Conservation (phyloP, 53 echinoderm and acorn worm genomes). For the Henricia sp. region DNA sequence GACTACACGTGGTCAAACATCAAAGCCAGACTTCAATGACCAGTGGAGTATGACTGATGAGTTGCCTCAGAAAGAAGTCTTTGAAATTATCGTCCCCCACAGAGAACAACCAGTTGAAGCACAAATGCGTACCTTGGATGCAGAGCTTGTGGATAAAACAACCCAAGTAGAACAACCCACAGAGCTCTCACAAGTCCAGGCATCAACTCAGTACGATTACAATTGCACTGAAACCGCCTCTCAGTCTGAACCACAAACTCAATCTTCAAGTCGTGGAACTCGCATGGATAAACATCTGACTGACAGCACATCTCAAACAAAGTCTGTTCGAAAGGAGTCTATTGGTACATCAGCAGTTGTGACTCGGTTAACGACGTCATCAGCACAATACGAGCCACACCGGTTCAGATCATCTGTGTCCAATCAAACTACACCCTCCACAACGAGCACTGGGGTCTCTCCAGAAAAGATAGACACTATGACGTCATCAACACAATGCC, state of each 20-base stretch:
- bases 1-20: conserved; percentile 42
- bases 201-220: conserved; percentile 33
- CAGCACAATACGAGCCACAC: conserved; percentile 58
- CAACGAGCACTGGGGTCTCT: conserved; percentile 44
- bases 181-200: conserved; percentile 12
- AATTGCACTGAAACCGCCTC: conserved; percentile 15
- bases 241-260: conserved; percentile 13
- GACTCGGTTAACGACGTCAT: conserved; percentile 47
- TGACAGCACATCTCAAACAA: conserved; percentile 56
- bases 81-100: conserved; percentile 46
- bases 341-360: conserved; percentile 49
- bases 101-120: conserved; percentile 40
- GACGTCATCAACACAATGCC: conserved; percentile 28
- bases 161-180: conserved; percentile 9
- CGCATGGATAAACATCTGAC: conserved; percentile 8
- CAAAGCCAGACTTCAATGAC: conserved; percentile 33
- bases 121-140: conserved; percentile 18
- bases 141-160: conserved; percentile 42
- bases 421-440: conserved; percentile 29
- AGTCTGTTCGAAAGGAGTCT: conserved; percentile 22
- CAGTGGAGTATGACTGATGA: conserved; percentile 44
- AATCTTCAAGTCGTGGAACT: conserved; percentile 18
- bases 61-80: not conserved
- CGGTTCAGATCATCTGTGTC: conserved; percentile 30
- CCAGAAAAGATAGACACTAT: conserved; percentile 23